These are phyloP conservation scores for Rutilus rutilus DNA, from an alignment of 2,113 vertebrate genomes.

Conservation along the genomic window DNA sequence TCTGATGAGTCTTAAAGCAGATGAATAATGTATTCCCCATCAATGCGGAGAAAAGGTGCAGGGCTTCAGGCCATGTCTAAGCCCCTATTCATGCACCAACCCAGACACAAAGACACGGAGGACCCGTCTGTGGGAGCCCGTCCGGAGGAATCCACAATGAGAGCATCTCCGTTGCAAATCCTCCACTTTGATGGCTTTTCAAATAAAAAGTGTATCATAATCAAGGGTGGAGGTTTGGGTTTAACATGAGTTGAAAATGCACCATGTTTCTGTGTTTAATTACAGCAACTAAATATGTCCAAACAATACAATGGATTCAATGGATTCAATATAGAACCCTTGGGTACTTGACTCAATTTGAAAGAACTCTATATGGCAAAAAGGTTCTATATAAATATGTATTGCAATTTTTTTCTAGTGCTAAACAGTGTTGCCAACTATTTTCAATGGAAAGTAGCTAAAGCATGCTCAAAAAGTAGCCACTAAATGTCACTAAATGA, in stretches of 20 bases:
- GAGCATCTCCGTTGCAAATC: constrained; percentile 33
- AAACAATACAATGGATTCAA: no score
- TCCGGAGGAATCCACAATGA: constrained; percentile 67
- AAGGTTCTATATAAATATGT: no score
- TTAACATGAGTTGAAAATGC: neutral
- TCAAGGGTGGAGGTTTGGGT: constrained; percentile 3
- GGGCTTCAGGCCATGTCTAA: constrained; percentile 77
- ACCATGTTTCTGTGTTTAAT: no score
- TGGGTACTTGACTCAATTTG: no score
- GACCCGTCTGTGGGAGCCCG: constrained; percentile 71
- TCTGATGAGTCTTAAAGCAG: constrained; percentile 77
- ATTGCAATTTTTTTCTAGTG: no score
- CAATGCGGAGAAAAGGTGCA: constrained; percentile 77
- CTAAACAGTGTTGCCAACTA: no score
- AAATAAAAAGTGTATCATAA: constrained; percentile 19
- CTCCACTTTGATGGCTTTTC: constrained; percentile 14
- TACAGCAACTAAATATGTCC: no score
- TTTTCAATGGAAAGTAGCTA: no score
- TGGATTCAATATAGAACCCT: no score
- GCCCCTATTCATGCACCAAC: constrained; percentile 76
- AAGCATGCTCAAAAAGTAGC: no score
- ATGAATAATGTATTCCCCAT: constrained; percentile 81
- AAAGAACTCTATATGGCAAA: no score
- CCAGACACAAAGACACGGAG: constrained; percentile 77
- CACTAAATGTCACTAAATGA: no score